Conservation (phyloP, 2,113 vertebrate genomes). For the Hystrix cristata region DNA sequence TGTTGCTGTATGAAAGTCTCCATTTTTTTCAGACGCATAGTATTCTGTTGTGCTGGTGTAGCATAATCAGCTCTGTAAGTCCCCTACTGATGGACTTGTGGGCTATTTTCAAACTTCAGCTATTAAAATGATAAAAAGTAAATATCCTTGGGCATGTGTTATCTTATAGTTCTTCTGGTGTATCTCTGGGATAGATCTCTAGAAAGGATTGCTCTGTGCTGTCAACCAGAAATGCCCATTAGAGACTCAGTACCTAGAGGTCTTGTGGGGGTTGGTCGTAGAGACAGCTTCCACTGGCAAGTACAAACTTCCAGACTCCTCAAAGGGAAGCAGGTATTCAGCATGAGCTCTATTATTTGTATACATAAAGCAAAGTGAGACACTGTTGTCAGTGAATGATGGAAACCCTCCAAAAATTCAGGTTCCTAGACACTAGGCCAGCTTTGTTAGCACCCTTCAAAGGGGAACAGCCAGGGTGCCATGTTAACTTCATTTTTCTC, state of each 20-base stretch:
- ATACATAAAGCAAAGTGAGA: not conserved
- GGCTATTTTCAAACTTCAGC: conserved; percentile 24
- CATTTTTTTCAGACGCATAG: not conserved
- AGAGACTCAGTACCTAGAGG: not conserved
- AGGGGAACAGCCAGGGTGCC: not conserved
- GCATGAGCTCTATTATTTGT: not conserved
- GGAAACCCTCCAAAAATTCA: not conserved
- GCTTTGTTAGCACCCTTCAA: not conserved
- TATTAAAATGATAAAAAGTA: not conserved
- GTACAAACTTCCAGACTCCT: not conserved
- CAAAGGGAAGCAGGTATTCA: not conserved
- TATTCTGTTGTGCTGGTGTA: not conserved
- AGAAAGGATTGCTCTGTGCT: not conserved
- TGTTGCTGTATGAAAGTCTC: not conserved
- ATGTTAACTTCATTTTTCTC: not conserved
- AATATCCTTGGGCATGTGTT: not conserved
- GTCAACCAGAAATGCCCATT: not conserved
- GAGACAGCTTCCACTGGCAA: not conserved
- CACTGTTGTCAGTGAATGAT: not conserved
- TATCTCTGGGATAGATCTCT: not conserved
- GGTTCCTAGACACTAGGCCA: not conserved
- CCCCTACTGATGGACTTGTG: not conserved
- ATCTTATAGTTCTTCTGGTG: not conserved
- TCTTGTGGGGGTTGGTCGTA: not conserved
- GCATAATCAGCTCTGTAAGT: not conserved